Evolutionary conservation across 2,113 vertebrate genomes (phyloP).

Genomic region (Piliocolobus tephrosceles): DNA sequence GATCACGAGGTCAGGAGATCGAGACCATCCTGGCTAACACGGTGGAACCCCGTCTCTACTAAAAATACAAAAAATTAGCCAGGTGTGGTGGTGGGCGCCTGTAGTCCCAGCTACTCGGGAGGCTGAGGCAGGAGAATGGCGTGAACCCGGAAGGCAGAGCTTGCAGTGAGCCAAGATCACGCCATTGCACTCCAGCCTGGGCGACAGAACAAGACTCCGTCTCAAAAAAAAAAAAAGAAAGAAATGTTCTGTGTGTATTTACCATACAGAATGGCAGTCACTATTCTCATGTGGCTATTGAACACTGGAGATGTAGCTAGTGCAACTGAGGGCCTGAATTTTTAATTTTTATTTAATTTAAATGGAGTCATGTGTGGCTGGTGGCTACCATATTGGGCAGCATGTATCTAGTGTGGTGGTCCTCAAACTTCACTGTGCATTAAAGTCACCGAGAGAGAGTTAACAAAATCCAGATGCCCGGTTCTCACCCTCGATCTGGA

Average conservation of each 20-base stretch:
- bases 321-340: neutral
- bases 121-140: too few species aligned
- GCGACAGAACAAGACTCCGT: too few species aligned
- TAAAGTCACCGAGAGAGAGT: neutral
- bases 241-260: neutral
- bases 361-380: neutral
- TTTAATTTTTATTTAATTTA: neutral
- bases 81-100: too few species aligned
- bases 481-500: neutral
- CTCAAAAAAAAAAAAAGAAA: too few species aligned
- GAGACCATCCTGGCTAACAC: too few species aligned
- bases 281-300: neutral
- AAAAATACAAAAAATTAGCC: too few species aligned
- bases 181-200: too few species aligned
- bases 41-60: too few species aligned
- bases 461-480: neutral
- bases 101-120: too few species aligned
- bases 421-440: neutral
- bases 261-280: neutral
- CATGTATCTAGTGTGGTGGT: neutral
- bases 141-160: too few species aligned
- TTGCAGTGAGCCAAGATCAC: too few species aligned
- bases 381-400: neutral
- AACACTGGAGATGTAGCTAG: neutral
- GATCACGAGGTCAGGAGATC: too few species aligned